A percentile compares a stretch with the other conserved stretches of the same genome.
Conservation (phyloP, 2,888 invertebrate genomes). For the Lepidocyrtinus sp. region DNA sequence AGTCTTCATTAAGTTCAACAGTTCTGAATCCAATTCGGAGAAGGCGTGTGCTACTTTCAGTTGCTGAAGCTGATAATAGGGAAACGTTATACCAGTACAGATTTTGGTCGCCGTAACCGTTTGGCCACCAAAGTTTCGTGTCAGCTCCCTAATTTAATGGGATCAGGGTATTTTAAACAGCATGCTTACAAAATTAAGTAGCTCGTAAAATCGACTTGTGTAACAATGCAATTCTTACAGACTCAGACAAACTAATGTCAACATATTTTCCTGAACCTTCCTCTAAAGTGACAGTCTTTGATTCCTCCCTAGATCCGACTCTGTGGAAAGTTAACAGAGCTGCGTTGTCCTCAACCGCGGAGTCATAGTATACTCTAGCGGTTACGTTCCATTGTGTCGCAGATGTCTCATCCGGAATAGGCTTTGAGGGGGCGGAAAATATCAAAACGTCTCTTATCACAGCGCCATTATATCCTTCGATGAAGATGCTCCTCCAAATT, state of each 20-base stretch:
- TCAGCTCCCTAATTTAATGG: conserved; percentile 64
- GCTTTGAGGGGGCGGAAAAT: conserved; percentile 66
- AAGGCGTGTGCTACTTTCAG: conserved; percentile 73
- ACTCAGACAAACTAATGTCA: conserved; percentile 46
- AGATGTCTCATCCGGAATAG: conserved; percentile 62
- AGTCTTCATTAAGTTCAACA: conserved; percentile 85
- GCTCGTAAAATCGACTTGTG: too few species aligned
- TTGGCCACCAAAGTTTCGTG: conserved; percentile 93
- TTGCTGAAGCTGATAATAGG: conserved; percentile 70
- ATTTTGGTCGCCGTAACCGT: conserved; percentile 85
- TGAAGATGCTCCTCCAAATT: conserved; percentile 84
- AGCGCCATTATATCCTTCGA: conserved; percentile 79
- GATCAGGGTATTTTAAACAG: too few species aligned
- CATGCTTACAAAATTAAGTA: too few species aligned
- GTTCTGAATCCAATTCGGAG: conserved; percentile 88
- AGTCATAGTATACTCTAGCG: conserved; percentile 63
- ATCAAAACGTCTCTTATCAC: conserved; percentile 79
- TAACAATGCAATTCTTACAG: too few species aligned
- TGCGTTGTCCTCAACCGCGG: conserved; percentile 10
- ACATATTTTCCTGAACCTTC: conserved; percentile 25
- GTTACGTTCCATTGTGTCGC: conserved; percentile 63
- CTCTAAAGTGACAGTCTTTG: neutral
- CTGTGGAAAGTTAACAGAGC: conserved; percentile 33
- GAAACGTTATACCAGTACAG: conserved; percentile 81
- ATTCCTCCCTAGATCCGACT: conserved; percentile 12